Conservation (phyloP, 2,888 invertebrate genomes). For the Ellobium chinense region DNA sequence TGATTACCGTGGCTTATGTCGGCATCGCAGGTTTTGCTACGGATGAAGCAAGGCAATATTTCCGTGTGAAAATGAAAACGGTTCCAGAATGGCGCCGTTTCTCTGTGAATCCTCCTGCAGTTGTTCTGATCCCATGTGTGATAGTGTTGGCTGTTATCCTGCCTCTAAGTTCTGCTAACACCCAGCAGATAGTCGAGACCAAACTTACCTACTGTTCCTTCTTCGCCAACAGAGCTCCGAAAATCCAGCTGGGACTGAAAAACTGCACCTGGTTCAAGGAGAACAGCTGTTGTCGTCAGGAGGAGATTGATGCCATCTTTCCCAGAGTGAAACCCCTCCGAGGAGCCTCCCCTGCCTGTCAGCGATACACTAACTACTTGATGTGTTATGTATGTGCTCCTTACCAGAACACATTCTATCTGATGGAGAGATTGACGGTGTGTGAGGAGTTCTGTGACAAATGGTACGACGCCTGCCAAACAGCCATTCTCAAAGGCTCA, state of each 20-base stretch:
- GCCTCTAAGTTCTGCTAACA: not conserved
- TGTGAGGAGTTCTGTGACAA: constrained; percentile 78
- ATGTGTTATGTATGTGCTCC: constrained; percentile 80
- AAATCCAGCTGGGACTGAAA: constrained; percentile 75
- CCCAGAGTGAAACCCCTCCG: constrained; percentile 77
- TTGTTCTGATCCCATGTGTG: no score
- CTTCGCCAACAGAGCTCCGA: constrained; percentile 78
- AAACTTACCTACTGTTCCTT: constrained; percentile 73
- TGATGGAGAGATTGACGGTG: constrained; percentile 75
- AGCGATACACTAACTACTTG: constrained; percentile 77
- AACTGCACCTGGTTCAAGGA: constrained; percentile 79
- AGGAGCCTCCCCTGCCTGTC: constrained; percentile 77
- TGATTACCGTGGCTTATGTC: no score
- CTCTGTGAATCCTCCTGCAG: no score
- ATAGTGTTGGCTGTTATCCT: no score
- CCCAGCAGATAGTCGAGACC: not conserved
- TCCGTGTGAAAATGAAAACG: no score
- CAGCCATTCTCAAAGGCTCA: constrained; percentile 77
- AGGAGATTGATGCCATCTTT: constrained; percentile 78
- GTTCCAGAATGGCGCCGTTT: no score
- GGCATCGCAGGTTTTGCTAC: no score
- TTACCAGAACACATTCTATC: constrained; percentile 76
- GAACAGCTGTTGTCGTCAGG: constrained; percentile 78
- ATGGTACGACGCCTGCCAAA: constrained; percentile 76
- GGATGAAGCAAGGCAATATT: no score